Conservation (phyloP, 37 sponge, comb jelly and placozoan genomes). For the Theonella swinhoei region DNA sequence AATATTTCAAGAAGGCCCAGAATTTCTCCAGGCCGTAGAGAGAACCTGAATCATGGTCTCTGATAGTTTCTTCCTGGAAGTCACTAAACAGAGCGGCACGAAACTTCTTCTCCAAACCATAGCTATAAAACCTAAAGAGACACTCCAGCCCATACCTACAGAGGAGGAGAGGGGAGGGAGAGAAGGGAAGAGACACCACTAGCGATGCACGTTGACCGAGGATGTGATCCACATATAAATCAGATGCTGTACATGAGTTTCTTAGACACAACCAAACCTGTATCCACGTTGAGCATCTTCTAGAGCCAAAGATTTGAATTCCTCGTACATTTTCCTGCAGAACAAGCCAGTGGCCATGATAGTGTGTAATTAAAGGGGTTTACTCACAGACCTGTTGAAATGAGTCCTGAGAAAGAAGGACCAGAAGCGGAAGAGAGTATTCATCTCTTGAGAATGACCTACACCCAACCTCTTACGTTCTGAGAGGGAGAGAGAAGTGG, state of each 20-base stretch:
- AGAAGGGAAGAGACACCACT: neutral
- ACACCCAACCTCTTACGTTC: conserved; percentile 84
- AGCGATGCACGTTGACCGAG: neutral
- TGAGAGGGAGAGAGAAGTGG: conserved; percentile 11
- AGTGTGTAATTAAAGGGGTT: too few species aligned
- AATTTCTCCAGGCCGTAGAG: conserved; percentile 99
- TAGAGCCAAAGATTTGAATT: conserved; percentile 82
- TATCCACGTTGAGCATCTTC: conserved; percentile 85
- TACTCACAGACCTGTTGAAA: conserved; percentile 95
- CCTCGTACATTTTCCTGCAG: conserved; percentile 96
- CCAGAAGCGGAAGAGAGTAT: conserved; percentile 98
- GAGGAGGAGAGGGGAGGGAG: neutral
- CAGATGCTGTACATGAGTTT: too few species aligned
- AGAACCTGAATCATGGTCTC: conserved; percentile 75
- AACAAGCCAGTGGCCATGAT: neutral
- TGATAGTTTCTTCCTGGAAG: conserved; percentile 92
- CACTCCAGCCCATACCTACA: conserved; percentile 98
- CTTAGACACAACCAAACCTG: too few species aligned
- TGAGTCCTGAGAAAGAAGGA: conserved; percentile 98
- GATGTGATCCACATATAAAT: neutral
- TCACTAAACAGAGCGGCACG: conserved; percentile 84
- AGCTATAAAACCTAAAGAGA: conserved; percentile 98
- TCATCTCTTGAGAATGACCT: conserved; percentile 97
- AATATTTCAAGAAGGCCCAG: conserved; percentile 99
- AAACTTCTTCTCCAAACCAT: conserved; percentile 97